Conservation (phyloP, 2,797 vertebrate genomes). For the Hipposideros larvatus region DNA sequence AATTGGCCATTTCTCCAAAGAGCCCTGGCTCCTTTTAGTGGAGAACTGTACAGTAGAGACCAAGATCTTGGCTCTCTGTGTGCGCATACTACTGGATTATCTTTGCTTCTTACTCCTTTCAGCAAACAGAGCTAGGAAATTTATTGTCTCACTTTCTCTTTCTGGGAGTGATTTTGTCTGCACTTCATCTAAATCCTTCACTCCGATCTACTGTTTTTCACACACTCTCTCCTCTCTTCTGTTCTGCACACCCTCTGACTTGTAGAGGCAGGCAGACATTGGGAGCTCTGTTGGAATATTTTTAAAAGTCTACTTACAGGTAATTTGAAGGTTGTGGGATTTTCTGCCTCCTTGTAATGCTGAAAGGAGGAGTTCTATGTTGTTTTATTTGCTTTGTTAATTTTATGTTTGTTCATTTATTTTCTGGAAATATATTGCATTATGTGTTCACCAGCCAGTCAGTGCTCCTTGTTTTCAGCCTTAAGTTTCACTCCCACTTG, state of each 20-base stretch:
- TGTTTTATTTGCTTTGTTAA: background rate
- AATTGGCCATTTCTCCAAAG: too few relatives aligned
- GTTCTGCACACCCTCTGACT: background rate
- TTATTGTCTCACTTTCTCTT: background rate
- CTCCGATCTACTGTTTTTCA: background rate
- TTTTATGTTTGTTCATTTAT: background rate
- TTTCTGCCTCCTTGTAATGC: background rate
- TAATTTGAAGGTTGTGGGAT: background rate
- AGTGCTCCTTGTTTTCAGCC: background rate
- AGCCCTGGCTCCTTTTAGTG: too few relatives aligned
- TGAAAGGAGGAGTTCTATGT: background rate
- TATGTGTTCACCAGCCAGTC: too few relatives aligned
- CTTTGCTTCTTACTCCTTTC: too few relatives aligned
- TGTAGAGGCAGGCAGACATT: background rate
- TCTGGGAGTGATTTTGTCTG: background rate
- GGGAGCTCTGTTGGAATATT: background rate
- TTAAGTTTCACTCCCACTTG: background rate
- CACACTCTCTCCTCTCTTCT: background rate
- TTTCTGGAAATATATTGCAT: background rate
- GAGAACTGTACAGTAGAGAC: too few relatives aligned
- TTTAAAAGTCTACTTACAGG: background rate
- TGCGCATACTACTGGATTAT: too few relatives aligned
- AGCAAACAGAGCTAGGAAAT: too few relatives aligned
- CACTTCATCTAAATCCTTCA: background rate
- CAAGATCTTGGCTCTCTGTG: too few relatives aligned